Base-by-base conservation (phyloP, 2,888 invertebrate species). In the Luperina nickerlii region DNA sequence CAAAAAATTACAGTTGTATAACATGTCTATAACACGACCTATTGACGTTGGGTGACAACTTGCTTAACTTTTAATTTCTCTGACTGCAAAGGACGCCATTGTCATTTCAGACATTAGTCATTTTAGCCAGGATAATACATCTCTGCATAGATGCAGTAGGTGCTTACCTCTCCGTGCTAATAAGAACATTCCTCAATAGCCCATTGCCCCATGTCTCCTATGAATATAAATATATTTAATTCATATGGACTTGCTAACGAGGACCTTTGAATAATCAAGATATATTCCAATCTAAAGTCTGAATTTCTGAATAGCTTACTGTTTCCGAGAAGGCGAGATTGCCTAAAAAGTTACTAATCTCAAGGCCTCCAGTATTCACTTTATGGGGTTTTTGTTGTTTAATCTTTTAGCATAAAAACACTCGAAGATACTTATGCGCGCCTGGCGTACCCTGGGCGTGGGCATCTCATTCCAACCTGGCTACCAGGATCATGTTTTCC, bases 211-310 rank as follows among this genome's bases (percentile, higher is more conserved):
- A 11, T 45, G 15, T 11, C 20, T 60, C 48, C 5, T 2, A 4
- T 38, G 51, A 45, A 45, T 27, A 27, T 20, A n/a, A 48, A 32
- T 65, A 13, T 60, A 60, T 66, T 66, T 20, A 63, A 65, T 63
- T 81, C 57, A 51, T 57, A 32, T 65, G 11, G 20, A 60, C 60
- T 51, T 18, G 57, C 60, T 79, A 78, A 66, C 24, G n/a, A 70
- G 65, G 51, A 62, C 18, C 15, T 62, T n/a, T n/a, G 11, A 45
- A 45, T 27, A 45, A 62, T 67, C 42, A 45, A 79, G 48, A 65
- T 48, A 38, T 32, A 20, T 4, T 45, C n/a, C n/a, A 38, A 1
- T 70, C 1, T 42, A 5, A 68, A 62, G 27, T 15, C 32, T 48
- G 38, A 20, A 48, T 42, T 9, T 15, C 67, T 68, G 54, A 65